Conservation (phyloP, 64 coral and sea anemone species). For the Acropora yongei region DNA sequence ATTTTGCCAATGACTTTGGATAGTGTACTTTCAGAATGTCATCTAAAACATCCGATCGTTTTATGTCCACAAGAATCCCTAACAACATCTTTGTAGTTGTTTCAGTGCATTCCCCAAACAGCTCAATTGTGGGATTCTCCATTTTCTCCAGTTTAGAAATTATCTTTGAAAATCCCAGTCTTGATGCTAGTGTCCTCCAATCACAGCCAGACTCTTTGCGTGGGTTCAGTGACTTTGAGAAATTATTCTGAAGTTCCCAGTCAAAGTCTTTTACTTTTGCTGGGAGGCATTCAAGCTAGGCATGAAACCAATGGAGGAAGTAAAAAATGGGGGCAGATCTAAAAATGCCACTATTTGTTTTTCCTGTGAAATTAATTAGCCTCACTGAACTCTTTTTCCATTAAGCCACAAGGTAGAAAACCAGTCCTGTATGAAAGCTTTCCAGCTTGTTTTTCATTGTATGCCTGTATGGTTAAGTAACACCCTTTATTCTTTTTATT, state of each 20-base stretch:
- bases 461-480: no score
- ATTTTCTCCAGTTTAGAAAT: constrained; percentile 35
- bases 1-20: not conserved
- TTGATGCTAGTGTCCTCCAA: constrained; percentile 72
- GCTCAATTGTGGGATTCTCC: constrained; percentile 39
- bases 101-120: constrained; percentile 50
- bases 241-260: constrained; percentile 64
- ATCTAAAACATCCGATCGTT: constrained; percentile 18
- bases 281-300: constrained; percentile 16
- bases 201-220: constrained; percentile 65
- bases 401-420: no score
- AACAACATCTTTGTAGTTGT: not conserved
- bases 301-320: not conserved
- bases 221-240: constrained; percentile 53
- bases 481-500: no score
- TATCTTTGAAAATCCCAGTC: constrained; percentile 29
- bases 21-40: not conserved
- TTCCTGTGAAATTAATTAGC: no score
- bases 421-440: no score
- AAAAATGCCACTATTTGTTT: no score
- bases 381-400: no score
- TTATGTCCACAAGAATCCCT: constrained; percentile 11
- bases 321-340: no score
- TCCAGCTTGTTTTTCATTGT: no score
- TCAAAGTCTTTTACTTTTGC: constrained; percentile 9